These are phyloP conservation scores for Halocynthia roretzi DNA, from an alignment of 23 tunicate genomes.

Conservation along the genomic window DNA sequence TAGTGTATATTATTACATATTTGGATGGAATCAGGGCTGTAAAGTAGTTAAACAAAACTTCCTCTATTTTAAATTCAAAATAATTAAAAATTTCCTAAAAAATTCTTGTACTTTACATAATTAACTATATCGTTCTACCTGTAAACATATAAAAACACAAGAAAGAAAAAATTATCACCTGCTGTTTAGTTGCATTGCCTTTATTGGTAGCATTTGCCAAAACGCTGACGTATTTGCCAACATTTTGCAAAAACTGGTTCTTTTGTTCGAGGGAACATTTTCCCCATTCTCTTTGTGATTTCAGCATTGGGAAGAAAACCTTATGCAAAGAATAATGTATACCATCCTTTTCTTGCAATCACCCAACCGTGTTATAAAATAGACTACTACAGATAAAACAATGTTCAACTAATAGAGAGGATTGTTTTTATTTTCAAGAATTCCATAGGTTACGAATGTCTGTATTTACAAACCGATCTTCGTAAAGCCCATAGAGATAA, in stretches of 20 bases:
- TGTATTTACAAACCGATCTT: too few species aligned
- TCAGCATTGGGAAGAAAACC: conserved; percentile 79
- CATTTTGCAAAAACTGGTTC: conserved; percentile 62
- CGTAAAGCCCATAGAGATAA: too few species aligned
- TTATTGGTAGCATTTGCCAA: conserved; percentile 60
- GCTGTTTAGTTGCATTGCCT: conserved; percentile 72
- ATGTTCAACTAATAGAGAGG: too few species aligned
- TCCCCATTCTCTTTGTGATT: conserved; percentile 77
- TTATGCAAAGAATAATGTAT: neutral
- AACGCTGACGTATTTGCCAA: conserved; percentile 68
- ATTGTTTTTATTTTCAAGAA: too few species aligned
- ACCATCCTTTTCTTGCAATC: neutral
- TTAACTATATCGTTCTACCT: neutral
- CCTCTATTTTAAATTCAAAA: neutral
- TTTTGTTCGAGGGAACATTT: conserved; percentile 59
- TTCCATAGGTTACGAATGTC: too few species aligned
- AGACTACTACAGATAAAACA: too few species aligned
- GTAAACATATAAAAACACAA: neutral
- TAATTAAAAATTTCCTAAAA: neutral
- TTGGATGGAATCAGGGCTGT: too few species aligned
- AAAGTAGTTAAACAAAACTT: too few species aligned
- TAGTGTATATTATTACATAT: too few species aligned
- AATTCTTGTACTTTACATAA: neutral
- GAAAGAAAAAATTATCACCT: conserved; percentile 8
- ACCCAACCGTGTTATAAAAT: too few species aligned